A percentile compares a stretch with the other conserved stretches of the same genome.
Evolutionary conservation across 1,140 invertebrate genomes (phyloP).

Genomic region (Melipona quadrifasciata): DNA sequence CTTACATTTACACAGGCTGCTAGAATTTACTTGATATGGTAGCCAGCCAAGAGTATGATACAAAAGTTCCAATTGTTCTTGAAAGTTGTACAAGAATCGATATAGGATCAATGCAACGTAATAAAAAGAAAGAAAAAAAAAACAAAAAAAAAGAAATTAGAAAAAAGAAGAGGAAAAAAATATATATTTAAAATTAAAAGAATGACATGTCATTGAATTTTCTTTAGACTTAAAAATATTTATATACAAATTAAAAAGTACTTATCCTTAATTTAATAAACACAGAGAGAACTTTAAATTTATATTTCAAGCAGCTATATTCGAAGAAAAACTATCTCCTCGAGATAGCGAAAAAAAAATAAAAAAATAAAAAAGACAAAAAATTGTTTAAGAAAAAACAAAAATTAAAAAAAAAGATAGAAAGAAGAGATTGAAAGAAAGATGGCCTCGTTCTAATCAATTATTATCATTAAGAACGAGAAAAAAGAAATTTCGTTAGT

Average conservation of each 20-base stretch:
- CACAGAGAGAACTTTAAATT: conserved; percentile 6
- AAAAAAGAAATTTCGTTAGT: not conserved
- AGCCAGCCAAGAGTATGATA: not conserved
- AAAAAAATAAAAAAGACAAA: conserved; percentile 27
- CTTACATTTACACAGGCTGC: conserved; percentile 20
- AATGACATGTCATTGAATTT: conserved; percentile 23
- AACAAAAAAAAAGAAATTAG: not conserved
- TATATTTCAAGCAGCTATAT: conserved; percentile 16
- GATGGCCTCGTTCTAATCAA: not conserved
- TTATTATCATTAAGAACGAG: conserved; percentile 1
- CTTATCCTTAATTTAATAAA: conserved; percentile 16
- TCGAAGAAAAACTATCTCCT: conserved; percentile 22
- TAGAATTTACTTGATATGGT: conserved; percentile 7
- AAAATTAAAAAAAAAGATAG: not conserved
- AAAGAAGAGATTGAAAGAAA: conserved; percentile 26
- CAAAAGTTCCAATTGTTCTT: not conserved
- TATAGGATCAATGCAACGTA: conserved; percentile 1
- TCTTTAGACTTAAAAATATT: conserved; percentile 29
- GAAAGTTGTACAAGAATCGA: conserved; percentile 10
- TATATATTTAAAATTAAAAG: not conserved
- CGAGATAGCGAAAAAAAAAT: conserved; percentile 32
- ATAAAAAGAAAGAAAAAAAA: not conserved
- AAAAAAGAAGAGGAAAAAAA: not conserved
- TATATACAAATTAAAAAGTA: conserved; percentile 27
- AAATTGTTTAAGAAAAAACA: conserved; percentile 4